These are phyloP conservation scores for Barypeithes pellucidus DNA, from an alignment of 2,888 invertebrate species.

Conservation along the genomic window DNA sequence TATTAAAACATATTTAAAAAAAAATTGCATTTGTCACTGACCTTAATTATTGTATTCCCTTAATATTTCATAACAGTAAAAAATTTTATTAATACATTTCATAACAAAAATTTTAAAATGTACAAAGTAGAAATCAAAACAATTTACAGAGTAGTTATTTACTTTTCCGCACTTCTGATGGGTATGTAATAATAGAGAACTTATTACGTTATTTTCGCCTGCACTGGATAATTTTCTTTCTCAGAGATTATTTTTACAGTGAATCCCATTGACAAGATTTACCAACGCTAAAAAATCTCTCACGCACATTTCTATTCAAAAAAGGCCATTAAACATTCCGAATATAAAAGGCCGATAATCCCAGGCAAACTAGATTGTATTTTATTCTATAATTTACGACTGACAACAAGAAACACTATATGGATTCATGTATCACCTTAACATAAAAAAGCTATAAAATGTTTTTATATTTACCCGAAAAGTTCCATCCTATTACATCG, in stretches of 20 bases:
- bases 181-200: no score
- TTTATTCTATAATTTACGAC: conserved; percentile 35
- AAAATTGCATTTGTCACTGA: no score
- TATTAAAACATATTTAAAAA: no score
- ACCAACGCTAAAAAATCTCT: conserved; percentile 16
- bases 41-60: no score
- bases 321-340: background rate
- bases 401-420: conserved; percentile 33
- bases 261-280: background rate
- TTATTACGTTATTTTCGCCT: background rate
- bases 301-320: conserved; percentile 17
- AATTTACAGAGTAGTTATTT: no score
- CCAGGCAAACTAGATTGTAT: conserved; percentile 10
- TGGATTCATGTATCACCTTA: conserved; percentile 33
- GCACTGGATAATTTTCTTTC: background rate
- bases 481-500: conserved; percentile 13
- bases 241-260: no score
- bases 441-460: conserved; percentile 44
- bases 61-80: no score
- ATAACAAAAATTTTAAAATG: no score
- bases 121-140: no score
- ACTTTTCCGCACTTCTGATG: no score
- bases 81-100: no score
- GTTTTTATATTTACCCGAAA: conserved; percentile 24
- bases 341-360: background rate